phyloP scores from a whole-genome alignment of 2,113 vertebrate species.

The Noturus placidus region DNA sequence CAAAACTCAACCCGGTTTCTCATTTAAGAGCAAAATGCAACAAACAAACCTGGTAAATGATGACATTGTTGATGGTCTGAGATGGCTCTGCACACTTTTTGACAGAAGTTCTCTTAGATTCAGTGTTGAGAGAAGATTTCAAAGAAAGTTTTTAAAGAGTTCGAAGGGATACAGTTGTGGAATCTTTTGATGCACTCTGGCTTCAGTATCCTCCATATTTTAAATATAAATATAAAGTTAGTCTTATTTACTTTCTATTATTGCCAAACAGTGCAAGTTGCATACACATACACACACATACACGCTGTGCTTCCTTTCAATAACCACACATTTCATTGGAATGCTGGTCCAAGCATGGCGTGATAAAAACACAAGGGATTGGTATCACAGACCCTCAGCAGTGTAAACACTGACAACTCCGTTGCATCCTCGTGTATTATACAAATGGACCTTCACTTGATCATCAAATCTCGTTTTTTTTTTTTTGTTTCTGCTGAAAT shows the following conservation, averaged over 20 bases:
- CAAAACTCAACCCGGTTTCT: no score
- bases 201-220: neutral
- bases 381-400: neutral
- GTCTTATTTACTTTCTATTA: neutral
- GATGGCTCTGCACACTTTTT: neutral
- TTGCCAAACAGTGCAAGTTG: neutral
- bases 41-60: neutral
- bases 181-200: neutral
- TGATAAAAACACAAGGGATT: neutral
- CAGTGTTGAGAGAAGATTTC: neutral
- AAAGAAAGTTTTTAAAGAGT: neutral
- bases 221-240: neutral
- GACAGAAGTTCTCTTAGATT: neutral
- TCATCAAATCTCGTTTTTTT: neutral
- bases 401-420: neutral
- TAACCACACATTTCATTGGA: constrained; percentile 62
- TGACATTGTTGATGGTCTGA: neutral
- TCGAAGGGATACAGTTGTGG: neutral
- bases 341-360: constrained; percentile 53
- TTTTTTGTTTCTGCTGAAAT: neutral
- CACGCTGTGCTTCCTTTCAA: constrained; percentile 43
- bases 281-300: neutral
- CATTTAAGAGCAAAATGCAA: neutral
- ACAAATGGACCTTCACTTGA: neutral
- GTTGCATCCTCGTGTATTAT: neutral